Evolutionary conservation across 2,888 invertebrate genomes (phyloP).

Genomic region (Catocala nupta): DNA sequence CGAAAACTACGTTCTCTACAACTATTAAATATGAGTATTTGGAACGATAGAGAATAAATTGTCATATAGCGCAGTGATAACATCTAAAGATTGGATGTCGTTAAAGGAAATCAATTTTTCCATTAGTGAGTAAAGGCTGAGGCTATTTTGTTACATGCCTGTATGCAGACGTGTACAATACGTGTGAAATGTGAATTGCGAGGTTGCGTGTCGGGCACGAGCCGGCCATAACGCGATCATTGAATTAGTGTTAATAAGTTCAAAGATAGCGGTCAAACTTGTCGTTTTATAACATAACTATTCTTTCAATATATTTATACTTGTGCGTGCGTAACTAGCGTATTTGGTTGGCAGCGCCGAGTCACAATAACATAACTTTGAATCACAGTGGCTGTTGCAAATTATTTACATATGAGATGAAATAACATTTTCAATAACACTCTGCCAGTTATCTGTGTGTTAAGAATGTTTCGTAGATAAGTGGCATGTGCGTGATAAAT

Average conservation of each 20-base stretch:
- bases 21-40: constrained; percentile 19
- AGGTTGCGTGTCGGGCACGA: constrained; percentile 70
- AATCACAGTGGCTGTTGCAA: constrained; percentile 59
- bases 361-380: constrained; percentile 24
- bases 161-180: constrained; percentile 50
- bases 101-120: constrained; percentile 59
- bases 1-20: constrained; percentile 28
- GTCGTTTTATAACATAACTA: constrained; percentile 59
- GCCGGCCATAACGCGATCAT: constrained; percentile 74
- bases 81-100: constrained; percentile 41
- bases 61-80: constrained; percentile 50
- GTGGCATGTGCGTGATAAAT: constrained; percentile 74
- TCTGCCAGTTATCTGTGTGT: constrained; percentile 55
- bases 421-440: constrained; percentile 54
- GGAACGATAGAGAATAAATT: constrained; percentile 52
- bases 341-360: constrained; percentile 35
- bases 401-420: constrained; percentile 54
- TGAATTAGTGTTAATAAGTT: constrained; percentile 77
- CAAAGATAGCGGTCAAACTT: constrained; percentile 66
- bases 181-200: constrained; percentile 74
- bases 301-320: constrained; percentile 30
- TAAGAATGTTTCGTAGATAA: constrained; percentile 63
- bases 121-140: constrained; percentile 45
- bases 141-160: constrained; percentile 52
- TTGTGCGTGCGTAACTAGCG: constrained; percentile 30